A percentile compares a stretch with the other conserved stretches of the same genome.
phyloP scores from a whole-genome alignment of 2,113 vertebrate species.

The Myrmophylax atrothorax region DNA sequence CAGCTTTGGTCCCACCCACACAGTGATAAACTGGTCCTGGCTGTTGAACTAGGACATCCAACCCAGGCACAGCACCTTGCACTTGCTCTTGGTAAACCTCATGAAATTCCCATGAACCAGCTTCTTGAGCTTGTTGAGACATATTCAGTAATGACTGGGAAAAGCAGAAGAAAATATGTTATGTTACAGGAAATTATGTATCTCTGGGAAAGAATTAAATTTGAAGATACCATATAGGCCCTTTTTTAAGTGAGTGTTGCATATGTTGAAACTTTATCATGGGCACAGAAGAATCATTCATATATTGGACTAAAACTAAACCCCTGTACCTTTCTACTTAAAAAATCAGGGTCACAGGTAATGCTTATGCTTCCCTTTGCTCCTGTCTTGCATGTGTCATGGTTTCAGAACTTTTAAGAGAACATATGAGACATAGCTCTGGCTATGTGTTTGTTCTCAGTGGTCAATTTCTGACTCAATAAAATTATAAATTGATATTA shows the following conservation, averaged over 20 bases:
- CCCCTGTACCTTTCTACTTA: rapidly evolving
- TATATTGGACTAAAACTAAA: background rate
- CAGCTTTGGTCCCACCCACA: too few relatives aligned
- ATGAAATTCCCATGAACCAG: background rate
- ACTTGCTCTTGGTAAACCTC: background rate
- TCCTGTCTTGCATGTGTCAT: rapidly evolving
- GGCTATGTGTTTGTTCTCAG: background rate
- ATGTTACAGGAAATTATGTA: rapidly evolving
- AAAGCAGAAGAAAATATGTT: background rate
- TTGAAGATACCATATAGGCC: background rate
- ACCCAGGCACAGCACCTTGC: background rate
- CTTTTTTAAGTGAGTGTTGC: background rate
- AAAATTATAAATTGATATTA: background rate
- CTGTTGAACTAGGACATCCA: too few relatives aligned
- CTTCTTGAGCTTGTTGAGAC: background rate
- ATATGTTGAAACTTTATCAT: background rate
- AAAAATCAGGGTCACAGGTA: background rate
- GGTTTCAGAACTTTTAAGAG: background rate
- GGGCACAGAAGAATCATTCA: background rate
- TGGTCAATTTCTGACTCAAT: background rate
- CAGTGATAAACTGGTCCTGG: too few relatives aligned
- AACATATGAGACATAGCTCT: background rate
- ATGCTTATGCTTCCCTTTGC: background rate
- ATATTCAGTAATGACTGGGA: background rate
- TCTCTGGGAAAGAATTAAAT: background rate